Evolutionary conservation across 2,797 vertebrate species (phyloP), one percentile per base, ranked within the genome.

Genomic region (Micropoecilia bifurca): DNA sequence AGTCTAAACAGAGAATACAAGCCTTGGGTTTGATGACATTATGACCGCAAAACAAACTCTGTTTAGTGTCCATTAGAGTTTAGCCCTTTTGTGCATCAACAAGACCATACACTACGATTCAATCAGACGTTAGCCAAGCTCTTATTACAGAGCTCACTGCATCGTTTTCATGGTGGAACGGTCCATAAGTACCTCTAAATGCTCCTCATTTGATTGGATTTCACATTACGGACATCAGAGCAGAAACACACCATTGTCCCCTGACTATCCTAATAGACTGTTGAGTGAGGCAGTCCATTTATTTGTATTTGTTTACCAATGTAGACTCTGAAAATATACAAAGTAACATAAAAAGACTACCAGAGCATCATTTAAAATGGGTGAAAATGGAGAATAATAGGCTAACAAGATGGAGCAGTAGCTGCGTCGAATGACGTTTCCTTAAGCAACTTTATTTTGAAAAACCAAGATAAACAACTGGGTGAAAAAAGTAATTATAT

Each of bases 131-230:
- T 90, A 88, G 91, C 89, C 91, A 85, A 94, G 92, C 94, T 96
- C 94, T 88, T 92, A 95, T 96, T 96, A 96, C 95, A 81, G 87
- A 92, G 86, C 89, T 90, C 88, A 81, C 91, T 95, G 93, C 94
- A 94, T 95, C 94, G 93, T 96, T 96, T 96, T 95, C 94, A 95
- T 95, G 95, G 91, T 92, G 90, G 91, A 94, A 94, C 88, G 82
- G 90, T 91, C 90, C 91, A 94, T 94, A 94, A 96, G 95, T 94
- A 95, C 94, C 91, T 93, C 95, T 96, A 96, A 96, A 96, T 96
- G 94, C 93, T 94, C 93, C 90, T 93, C 92, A 95, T 95, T 95
- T 94, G 93, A 95, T 96, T 96, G 93, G 93, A 95, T 96, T 95
- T 96, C 88, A 93, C 94, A 96, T 96, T 95, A 96, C 88, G 90